Evolutionary conservation across 37 sponge, comb jelly and placozoan species (phyloP).

Genomic region (Beroe ovata): DNA sequence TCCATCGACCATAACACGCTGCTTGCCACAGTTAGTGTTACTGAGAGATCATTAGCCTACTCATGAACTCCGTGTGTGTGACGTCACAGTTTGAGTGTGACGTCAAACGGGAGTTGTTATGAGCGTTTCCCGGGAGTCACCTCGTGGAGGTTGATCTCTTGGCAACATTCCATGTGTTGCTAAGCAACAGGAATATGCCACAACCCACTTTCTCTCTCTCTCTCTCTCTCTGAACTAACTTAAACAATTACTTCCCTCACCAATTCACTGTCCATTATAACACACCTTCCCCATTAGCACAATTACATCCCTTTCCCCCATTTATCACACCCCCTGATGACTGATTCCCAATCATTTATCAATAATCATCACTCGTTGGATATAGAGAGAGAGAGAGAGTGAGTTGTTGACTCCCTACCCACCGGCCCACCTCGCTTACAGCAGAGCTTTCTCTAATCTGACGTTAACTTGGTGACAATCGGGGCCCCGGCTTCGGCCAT

Average conservation of each 20-base stretch:
- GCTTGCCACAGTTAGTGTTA: no score
- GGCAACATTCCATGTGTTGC: not conserved
- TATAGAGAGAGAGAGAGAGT: conserved; percentile 42
- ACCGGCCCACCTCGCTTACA: conserved; percentile 17
- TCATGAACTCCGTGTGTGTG: not conserved
- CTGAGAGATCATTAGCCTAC: conserved; percentile 28
- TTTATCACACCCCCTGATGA: no score
- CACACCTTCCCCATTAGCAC: no score
- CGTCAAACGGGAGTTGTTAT: not conserved
- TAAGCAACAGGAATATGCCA: not conserved
- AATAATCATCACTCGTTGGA: no score
- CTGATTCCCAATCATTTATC: no score
- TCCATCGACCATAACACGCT: no score
- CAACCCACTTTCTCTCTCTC: not conserved
- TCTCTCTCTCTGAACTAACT: no score
- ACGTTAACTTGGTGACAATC: conserved; percentile 32
- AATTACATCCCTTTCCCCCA: no score
- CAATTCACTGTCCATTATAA: no score
- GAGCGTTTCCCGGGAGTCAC: conserved; percentile 54
- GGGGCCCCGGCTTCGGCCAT: not conserved
- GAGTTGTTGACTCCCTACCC: conserved; percentile 29
- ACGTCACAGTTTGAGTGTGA: not conserved
- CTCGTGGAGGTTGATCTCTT: conserved; percentile 51
- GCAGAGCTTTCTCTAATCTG: conserved; percentile 62
- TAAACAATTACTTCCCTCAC: no score